Evolutionary conservation across 1,140 invertebrate genomes (phyloP), one percentile per base, ranked within the genome.

Genomic region (Tenebrio molitor): DNA sequence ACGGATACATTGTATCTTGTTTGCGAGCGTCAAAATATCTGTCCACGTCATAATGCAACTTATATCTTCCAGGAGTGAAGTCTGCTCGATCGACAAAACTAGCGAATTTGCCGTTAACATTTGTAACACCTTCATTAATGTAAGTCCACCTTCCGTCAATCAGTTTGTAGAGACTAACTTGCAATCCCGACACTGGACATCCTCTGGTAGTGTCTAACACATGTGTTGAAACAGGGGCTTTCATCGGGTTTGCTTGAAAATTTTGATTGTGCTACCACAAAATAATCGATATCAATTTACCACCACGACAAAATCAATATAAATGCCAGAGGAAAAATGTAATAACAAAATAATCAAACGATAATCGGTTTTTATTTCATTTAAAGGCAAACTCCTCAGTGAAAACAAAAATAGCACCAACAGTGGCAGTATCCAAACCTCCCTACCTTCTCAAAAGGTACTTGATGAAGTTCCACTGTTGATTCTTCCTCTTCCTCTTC

Each of bases 21-120:
- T 87, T 85, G 65, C 83, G 81, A 2, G 85, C 74, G 14, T 86
- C 86, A 77, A 91, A 95, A 83, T 93, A 94, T 68, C 88, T 86
- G 66, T 89, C 89, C 0, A 92, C 90, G 72, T 93, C 90, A 78
- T 92, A 94, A 76, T 89, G 88, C 10, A 95, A 80, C 79, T 93
- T 93, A 80, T 94, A 94, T 25, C 88, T 87, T 29, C 91, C 92
- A 23, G 83, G 80, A 0, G 86, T 85, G 78, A 92, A 89, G 2
- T 87, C 85, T 0, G 86, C 82, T 71, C 87, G 86, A 0, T 86
- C 84, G 2, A 93, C 85, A 14, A 94, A 87, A 73, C 90, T 88
- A 15, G 83, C 84, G 75, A 90, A 89, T 23, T 89, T 84, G 0
- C 93, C 93, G 80, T 90, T 89, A 23, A 81, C 78, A 81, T 88